Percentiles rank a stretch among this genome's conserved stretches.
These are phyloP conservation scores for Xiphorhynchus erythropygius DNA, from an alignment of 2,797 vertebrate genomes.

Conservation along the genomic window DNA sequence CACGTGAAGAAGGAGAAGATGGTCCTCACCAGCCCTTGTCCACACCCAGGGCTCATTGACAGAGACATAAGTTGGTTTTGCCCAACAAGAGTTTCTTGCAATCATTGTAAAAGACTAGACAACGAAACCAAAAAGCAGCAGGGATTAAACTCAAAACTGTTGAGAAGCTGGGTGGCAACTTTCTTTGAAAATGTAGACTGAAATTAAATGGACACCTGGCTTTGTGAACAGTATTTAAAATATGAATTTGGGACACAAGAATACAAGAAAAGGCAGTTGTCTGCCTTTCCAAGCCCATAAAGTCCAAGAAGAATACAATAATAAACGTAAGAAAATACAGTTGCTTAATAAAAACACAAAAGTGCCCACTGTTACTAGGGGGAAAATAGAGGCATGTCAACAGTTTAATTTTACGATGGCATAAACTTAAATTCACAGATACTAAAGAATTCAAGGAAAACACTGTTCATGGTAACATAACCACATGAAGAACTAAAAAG, in stretches of 20 bases:
- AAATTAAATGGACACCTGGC: not conserved
- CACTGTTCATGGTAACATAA: not conserved
- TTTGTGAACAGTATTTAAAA: not conserved
- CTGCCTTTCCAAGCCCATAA: not conserved
- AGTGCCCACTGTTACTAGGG: not conserved
- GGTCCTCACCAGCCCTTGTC: not conserved
- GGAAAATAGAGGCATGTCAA: not conserved
- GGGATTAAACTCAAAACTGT: not conserved
- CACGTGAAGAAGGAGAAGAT: not conserved
- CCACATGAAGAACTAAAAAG: not conserved
- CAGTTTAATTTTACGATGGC: not conserved
- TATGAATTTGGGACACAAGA: rapidly evolving
- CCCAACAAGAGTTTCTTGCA: not conserved
- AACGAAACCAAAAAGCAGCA: not conserved
- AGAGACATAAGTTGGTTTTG: not conserved
- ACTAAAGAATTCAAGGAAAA: not conserved
- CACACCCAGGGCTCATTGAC: rapidly evolving
- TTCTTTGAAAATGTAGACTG: not conserved
- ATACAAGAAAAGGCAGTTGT: not conserved
- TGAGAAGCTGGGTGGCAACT: not conserved
- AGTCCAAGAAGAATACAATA: not conserved
- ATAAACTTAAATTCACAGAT: not conserved
- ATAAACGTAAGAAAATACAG: not conserved
- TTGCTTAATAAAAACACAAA: not conserved
- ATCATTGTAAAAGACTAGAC: not conserved